Evolutionary conservation across 2,888 invertebrate species (phyloP), one percentile per base, ranked within the genome.

Genomic region (Disparrhopalites patrizii): DNA sequence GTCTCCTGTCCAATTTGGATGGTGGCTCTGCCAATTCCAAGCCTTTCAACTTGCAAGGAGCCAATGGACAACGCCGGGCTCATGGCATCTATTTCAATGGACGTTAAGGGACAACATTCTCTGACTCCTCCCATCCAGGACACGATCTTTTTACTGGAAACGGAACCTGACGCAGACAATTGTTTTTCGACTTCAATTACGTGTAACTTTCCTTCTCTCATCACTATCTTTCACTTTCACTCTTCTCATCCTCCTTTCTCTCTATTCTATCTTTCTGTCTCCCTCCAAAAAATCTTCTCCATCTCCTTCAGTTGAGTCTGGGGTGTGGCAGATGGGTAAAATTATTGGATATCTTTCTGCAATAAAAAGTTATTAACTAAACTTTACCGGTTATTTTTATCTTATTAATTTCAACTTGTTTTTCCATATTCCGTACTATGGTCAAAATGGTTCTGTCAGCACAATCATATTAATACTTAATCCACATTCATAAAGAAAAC

Each of bases 81-180:
- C 70, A 71, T 54, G 71, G 71, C 64, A 71, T 73, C 65, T 71
- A 71, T 60, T 73, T 73, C 68, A 73, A 73, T 52, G 73, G 73
- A 67, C 69, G 69, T 65, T 68, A 69, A 67, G 7, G 33, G 20
- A 15, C 27, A 27, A 18, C 10, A 33, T 31, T 33, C 40, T 54
- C 7, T n/a, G n/a, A 23, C 27, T 13, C 18, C 28, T 18, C n/a
- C 18, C 18, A 20, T 18, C 47, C 25, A 13, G 23, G n/a, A 25
- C 10, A 5, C 25, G 43, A 30, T 28, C n/a, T n/a, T n/a, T 33
- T 36, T 38, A 36, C 38, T 25, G 36, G 36, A 54, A 13, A 52
- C 23, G 25, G 31, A n/a, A 30, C 3, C n/a, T 2, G 3, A 1
- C 40, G 2, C 2, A n/a, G 13, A 40, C 43, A 20, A 36, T 25